phyloP scores from a whole-genome alignment of 2,888 invertebrate genomes.

The Pammene fasciana region DNA sequence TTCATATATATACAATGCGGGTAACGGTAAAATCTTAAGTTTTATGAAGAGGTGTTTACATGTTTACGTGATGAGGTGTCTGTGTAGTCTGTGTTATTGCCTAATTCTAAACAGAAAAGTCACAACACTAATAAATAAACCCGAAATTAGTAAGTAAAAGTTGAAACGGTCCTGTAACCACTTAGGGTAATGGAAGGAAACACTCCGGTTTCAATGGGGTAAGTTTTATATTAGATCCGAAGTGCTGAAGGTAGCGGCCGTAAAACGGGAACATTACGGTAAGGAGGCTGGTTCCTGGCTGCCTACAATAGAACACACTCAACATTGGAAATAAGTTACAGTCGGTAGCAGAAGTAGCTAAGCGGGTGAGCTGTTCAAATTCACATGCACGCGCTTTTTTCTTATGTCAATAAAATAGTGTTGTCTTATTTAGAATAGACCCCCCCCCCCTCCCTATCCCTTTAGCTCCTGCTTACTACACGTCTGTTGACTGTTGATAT shows the following conservation, averaged over 20 bases:
- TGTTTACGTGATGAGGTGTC: no score
- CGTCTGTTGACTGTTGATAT: no score
- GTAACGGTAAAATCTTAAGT: no score
- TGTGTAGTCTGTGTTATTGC: no score
- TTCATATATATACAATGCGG: no score
- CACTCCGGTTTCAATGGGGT: constrained; percentile 55
- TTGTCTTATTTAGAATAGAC: no score
- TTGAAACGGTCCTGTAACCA: constrained; percentile 49
- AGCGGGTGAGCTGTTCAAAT: no score
- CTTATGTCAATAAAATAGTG: no score
- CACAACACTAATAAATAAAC: constrained; percentile 34
- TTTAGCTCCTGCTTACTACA: no score
- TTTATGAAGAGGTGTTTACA: no score
- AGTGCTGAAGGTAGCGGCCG: constrained; percentile 45
- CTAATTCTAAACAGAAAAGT: neutral
- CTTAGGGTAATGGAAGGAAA: constrained; percentile 61
- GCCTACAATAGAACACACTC: constrained; percentile 17
- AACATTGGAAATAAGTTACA: constrained; percentile 5
- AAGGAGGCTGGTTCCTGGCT: constrained; percentile 16
- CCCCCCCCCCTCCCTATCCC: no score
- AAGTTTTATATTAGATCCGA: constrained; percentile 50
- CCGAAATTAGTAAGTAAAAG: constrained; percentile 43
- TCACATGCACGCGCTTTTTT: no score
- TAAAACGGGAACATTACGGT: constrained; percentile 54
- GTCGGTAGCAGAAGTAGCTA: neutral